Conservation (phyloP, 2,888 invertebrate species). For the Argynnis bischoffii region DNA sequence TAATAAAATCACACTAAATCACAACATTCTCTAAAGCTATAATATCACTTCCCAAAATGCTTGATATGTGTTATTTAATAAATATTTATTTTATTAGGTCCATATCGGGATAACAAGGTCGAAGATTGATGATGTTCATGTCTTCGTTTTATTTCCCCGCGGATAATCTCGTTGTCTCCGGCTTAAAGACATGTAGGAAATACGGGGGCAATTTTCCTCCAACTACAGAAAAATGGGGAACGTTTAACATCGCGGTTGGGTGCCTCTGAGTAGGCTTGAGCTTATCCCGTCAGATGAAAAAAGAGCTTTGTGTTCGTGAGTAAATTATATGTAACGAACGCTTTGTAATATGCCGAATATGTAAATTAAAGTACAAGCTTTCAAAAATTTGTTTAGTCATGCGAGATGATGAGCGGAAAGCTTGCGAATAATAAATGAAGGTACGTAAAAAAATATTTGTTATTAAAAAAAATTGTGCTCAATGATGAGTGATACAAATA, state of each 20-base stretch:
- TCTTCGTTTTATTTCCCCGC: constrained; percentile 76
- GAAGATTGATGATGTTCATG: constrained; percentile 75
- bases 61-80: constrained; percentile 6
- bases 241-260: constrained; percentile 72
- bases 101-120: constrained; percentile 39
- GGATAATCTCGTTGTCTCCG: constrained; percentile 80
- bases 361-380: constrained; percentile 17
- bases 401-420: not conserved
- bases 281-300: constrained; percentile 42
- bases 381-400: constrained; percentile 6
- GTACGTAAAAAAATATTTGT: not conserved
- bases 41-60: constrained; percentile 2
- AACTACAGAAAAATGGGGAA: constrained; percentile 78
- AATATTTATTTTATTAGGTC: constrained; percentile 38
- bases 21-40: no score
- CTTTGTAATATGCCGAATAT: constrained; percentile 22
- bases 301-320: constrained; percentile 10
- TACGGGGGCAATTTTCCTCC: constrained; percentile 78
- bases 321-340: constrained; percentile 20
- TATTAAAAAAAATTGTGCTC: not conserved
- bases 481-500: not conserved
- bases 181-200: constrained; percentile 79
- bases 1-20: no score
- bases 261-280: constrained; percentile 52
- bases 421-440: not conserved